These are phyloP conservation scores for Paradoxurus hermaphroditus DNA, from an alignment of 2,113 vertebrate species.

Conservation along the genomic window DNA sequence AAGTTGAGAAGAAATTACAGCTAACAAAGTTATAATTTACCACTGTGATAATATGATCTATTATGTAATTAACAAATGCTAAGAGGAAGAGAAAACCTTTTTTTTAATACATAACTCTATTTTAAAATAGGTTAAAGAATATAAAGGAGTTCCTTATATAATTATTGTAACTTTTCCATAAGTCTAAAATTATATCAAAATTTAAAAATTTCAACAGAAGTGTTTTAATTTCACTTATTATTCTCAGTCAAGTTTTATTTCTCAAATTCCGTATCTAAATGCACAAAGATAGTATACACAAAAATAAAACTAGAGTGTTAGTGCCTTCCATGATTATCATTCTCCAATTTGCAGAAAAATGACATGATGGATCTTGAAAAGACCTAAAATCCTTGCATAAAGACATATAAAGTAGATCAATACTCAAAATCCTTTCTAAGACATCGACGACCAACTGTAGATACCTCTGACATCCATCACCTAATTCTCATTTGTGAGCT, in stretches of 20 bases:
- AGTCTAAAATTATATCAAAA: conserved; percentile 5
- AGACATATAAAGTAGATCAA: not conserved
- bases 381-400: not conserved
- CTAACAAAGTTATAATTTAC: not conserved
- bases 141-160: not conserved
- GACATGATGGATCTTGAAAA: not conserved
- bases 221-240: conserved; percentile 13
- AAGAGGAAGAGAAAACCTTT: not conserved
- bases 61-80: not conserved
- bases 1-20: not conserved
- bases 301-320: not conserved
- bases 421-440: not conserved
- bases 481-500: not conserved
- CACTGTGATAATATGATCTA: not conserved
- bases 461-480: not conserved
- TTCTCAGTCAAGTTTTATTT: not conserved
- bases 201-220: not conserved
- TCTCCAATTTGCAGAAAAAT: not conserved
- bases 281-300: not conserved
- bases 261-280: not conserved
- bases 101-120: not conserved
- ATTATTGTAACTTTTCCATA: not conserved
- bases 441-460: not conserved
- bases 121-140: conserved; percentile 6
- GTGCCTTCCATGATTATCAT: not conserved